Conservation (phyloP, 1,140 invertebrate species). For the Lordiphosa mommai region DNA sequence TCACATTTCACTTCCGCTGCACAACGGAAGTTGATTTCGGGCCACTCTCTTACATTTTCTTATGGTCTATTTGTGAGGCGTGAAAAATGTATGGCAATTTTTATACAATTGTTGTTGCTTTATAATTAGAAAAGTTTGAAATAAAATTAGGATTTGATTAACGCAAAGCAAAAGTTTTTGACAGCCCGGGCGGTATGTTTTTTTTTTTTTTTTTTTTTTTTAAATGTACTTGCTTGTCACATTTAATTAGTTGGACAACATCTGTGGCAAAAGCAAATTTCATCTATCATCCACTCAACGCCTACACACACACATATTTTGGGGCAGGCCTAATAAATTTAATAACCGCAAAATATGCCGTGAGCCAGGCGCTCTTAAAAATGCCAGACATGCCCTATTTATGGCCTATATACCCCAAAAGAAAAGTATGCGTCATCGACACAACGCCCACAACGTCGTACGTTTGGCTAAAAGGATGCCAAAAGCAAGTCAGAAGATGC, state of each 20-base stretch:
- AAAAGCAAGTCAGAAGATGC: slow-evolving; percentile 19
- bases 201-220: not conserved
- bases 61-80: slow-evolving; percentile 40
- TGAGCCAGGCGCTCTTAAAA: slow-evolving; percentile 28
- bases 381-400: slow-evolving; percentile 55
- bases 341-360: slow-evolving; percentile 56
- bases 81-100: slow-evolving; percentile 49
- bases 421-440: slow-evolving; percentile 49
- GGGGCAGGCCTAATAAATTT: slow-evolving; percentile 47
- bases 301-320: slow-evolving; percentile 2
- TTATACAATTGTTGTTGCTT: slow-evolving; percentile 9
- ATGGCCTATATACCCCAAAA: slow-evolving; percentile 28
- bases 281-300: slow-evolving; percentile 38
- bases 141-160: slow-evolving; percentile 41
- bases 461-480: slow-evolving; percentile 21
- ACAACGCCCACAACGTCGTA: slow-evolving; percentile 17
- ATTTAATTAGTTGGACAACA: slow-evolving; percentile 45
- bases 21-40: slow-evolving; percentile 54
- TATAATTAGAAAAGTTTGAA: slow-evolving; percentile 62
- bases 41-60: slow-evolving; percentile 28
- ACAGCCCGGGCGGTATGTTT: slow-evolving; percentile 8
- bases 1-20: slow-evolving; percentile 65
- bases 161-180: slow-evolving; percentile 19
- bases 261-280: slow-evolving; percentile 34
- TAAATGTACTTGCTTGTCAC: not conserved